A percentile compares a stretch with the other conserved stretches of the same genome.
Evolutionary conservation across 2,888 invertebrate genomes (phyloP).

Genomic region (Notocelia uddmanniana): DNA sequence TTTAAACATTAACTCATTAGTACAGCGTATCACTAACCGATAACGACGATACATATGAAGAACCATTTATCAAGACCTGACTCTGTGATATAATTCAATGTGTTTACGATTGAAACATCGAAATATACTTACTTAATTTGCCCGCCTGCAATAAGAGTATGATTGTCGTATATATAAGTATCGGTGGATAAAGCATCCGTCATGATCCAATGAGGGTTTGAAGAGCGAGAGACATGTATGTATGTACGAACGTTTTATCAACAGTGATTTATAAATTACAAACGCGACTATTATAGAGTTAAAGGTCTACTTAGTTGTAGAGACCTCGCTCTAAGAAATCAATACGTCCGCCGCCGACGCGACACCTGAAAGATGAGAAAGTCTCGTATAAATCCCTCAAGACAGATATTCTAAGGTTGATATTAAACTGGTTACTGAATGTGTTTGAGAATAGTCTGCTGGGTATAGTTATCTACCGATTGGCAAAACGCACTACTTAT

Average conservation of each 20-base stretch:
- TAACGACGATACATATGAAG: constrained; percentile 2
- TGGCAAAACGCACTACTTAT: neutral
- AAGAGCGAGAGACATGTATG: neutral
- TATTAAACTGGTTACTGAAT: neutral
- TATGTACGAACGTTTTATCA: neutral
- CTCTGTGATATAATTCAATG: neutral
- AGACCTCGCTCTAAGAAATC: constrained; percentile 3
- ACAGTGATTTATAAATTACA: neutral
- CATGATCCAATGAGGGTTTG: neutral
- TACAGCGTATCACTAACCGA: constrained; percentile 9
- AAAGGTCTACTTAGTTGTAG: neutral
- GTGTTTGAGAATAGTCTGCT: neutral
- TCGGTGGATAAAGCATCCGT: neutral
- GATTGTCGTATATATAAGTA: neutral
- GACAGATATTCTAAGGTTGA: neutral
- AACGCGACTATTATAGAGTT: neutral
- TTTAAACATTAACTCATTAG: constrained; percentile 20
- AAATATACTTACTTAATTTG: neutral
- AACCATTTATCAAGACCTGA: neutral
- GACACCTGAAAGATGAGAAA: neutral
- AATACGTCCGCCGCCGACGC: neutral
- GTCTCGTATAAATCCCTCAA: neutral
- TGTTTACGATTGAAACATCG: neutral
- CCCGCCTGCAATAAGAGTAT: neutral
- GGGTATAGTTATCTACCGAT: neutral